Conservation (phyloP, 1,140 invertebrate species). For the Solenopsis fugax region DNA sequence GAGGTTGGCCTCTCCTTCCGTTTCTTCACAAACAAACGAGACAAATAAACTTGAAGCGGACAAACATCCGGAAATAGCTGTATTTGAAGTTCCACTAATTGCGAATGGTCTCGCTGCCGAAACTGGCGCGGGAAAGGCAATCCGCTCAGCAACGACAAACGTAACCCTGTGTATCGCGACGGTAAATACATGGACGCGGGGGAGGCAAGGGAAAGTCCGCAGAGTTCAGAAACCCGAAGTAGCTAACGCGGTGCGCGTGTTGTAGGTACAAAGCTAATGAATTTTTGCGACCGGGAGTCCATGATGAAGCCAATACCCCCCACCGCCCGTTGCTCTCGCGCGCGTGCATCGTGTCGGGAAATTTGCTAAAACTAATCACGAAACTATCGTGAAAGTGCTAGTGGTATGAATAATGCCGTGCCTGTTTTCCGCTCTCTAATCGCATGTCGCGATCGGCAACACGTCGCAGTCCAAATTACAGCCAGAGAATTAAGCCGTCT, state of each 20-base stretch:
- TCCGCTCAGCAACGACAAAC: conserved; percentile 43
- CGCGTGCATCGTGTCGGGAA: conserved; percentile 39
- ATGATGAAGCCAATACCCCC: conserved; percentile 55
- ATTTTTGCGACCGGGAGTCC: conserved; percentile 46
- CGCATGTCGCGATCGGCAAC: background rate
- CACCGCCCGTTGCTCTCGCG: background rate
- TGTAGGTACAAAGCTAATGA: conserved; percentile 60
- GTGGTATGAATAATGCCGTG: conserved; percentile 22
- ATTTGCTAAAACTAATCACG: conserved; percentile 53
- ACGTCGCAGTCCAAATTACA: background rate
- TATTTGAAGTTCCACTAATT: conserved; percentile 60
- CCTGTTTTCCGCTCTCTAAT: conserved; percentile 8
- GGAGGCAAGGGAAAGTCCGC: conserved; percentile 33
- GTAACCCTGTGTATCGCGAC: conserved; percentile 44
- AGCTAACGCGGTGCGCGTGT: conserved; percentile 7
- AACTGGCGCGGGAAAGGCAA: conserved; percentile 47
- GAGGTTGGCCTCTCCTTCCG: conserved; percentile 21
- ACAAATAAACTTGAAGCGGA: conserved; percentile 45
- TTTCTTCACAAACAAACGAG: conserved; percentile 50
- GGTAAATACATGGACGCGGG: conserved; percentile 42
- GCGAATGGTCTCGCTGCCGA: conserved; percentile 43
- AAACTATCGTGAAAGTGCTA: conserved; percentile 23
- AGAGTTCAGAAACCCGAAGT: conserved; percentile 47
- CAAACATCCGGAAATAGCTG: conserved; percentile 52
- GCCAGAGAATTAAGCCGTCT: background rate